Evolutionary conservation across 2,113 vertebrate species (phyloP), one percentile per base, ranked within the genome.

Genomic region (Psophia crepitans): DNA sequence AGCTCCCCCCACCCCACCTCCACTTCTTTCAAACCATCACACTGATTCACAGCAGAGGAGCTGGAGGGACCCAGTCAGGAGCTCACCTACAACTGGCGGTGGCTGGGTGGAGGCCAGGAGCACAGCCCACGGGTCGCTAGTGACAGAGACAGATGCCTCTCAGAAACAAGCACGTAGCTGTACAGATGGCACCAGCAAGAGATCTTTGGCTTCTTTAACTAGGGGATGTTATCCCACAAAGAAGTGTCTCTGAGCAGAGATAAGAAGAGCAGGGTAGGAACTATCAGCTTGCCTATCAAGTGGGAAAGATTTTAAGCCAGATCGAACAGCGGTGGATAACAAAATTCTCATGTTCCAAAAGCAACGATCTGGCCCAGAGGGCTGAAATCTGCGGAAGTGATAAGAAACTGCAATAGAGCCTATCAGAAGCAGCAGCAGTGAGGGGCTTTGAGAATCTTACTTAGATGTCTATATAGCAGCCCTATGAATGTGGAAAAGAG

Each of bases 161-260:
- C 21, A 1, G 86, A 92, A 89, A 64, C 15, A 44, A 46, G 68
- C 5, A 0, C 1, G 2, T 53, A 48, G 73, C 89, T 75, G 73
- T 87, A 76, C 95, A 96, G 96, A 96, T 97, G 96, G 95, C 89
- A 94, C 43, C 95, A 95, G 94, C 95, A 76, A 92, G 94, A 73
- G 80, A 64, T 89, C 91, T 54, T 80, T 93, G 93, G 94, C 95
- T 96, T 69, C 91, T 89, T 64, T 48, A 95, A 32, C 91, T 11
- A 8, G 27, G 75, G 61, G 65, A 94, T 87, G 87, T 63, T 63
- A 87, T 75, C 87, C 89, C 81, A 60, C 0, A 0, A 81, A 89
- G 54, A 66, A 89, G 60, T 37, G 68, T 54, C 89, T 95, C 96
- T 33, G 87, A 92, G 46, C 76, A 92, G 93, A 76, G 89, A 81